phyloP scores from a whole-genome alignment of 2,113 vertebrate species.

The Vidua macroura region DNA sequence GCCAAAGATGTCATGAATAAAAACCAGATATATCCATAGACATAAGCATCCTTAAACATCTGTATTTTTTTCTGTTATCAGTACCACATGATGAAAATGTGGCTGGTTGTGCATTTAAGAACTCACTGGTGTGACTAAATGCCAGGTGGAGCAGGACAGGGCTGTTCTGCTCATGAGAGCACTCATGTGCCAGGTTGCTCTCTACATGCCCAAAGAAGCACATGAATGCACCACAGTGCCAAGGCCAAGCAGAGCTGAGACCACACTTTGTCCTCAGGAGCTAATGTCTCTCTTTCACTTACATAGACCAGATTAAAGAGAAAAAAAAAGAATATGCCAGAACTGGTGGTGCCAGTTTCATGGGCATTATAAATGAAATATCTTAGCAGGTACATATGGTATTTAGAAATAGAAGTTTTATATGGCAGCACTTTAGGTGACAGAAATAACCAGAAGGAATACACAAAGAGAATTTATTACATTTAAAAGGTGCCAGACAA shows the following conservation, averaged over 20 bases:
- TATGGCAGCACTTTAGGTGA: not conserved
- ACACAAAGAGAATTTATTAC: not conserved
- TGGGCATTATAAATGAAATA: conserved; percentile 12
- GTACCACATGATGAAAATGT: not conserved
- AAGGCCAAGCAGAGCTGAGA: not conserved
- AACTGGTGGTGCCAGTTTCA: conserved; percentile 10
- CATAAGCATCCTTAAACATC: not conserved
- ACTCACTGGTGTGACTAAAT: not conserved
- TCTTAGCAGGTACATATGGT: not conserved
- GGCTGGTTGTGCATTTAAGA: not conserved
- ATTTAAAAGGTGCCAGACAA: conserved; percentile 4
- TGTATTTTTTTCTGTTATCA: not conserved
- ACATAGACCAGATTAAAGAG: not conserved
- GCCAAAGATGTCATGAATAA: not conserved
- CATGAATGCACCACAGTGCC: not conserved
- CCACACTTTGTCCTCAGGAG: not conserved
- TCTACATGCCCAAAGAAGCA: not conserved
- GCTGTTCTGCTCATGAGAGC: not conserved
- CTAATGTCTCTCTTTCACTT: not conserved
- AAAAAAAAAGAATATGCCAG: not conserved
- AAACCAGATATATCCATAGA: not conserved
- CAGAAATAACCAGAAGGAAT: conserved; percentile 2
- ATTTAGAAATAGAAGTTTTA: conserved; percentile 35
- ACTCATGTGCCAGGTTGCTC: not conserved
- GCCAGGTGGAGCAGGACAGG: not conserved